Evolutionary conservation across 2,888 invertebrate species (phyloP).

Genomic region (Lutraria lutraria): DNA sequence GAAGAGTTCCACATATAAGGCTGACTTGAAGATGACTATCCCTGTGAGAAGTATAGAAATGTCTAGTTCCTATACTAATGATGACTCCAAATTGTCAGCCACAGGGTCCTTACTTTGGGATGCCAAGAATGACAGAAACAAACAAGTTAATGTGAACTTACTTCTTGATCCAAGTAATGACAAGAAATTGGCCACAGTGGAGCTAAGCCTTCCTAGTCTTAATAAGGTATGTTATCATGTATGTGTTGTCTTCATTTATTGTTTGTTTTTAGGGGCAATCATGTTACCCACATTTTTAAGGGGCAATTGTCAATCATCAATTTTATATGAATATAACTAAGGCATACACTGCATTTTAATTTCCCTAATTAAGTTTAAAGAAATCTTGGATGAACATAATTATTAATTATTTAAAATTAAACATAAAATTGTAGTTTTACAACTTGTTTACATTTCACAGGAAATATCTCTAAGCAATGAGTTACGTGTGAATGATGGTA

Average conservation of each 20-base stretch:
- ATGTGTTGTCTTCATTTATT: neutral
- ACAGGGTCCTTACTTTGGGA: slow-evolving; percentile 78
- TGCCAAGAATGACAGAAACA: slow-evolving; percentile 77
- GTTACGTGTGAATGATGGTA: slow-evolving; percentile 68
- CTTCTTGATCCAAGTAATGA: slow-evolving; percentile 64
- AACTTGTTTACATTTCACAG: slow-evolving; percentile 44
- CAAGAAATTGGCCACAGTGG: slow-evolving; percentile 72
- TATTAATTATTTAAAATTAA: too few relatives aligned
- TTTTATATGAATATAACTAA: neutral
- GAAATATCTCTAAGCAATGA: slow-evolving; percentile 74
- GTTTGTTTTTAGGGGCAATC: too few relatives aligned
- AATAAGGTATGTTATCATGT: slow-evolving; percentile 64
- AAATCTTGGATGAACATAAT: too few relatives aligned
- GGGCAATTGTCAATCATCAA: neutral
- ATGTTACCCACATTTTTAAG: neutral
- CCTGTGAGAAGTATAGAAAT: slow-evolving; percentile 78
- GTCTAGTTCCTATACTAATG: slow-evolving; percentile 68
- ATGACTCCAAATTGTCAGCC: slow-evolving; percentile 42
- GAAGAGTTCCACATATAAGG: slow-evolving; percentile 25
- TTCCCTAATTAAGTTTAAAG: too few relatives aligned
- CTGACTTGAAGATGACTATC: slow-evolving; percentile 54
- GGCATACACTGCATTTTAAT: too few relatives aligned
- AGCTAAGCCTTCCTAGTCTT: slow-evolving; percentile 74
- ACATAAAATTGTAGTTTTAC: too few relatives aligned
- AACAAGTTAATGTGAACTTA: slow-evolving; percentile 74